Base-by-base conservation (phyloP, 2,797 vertebrate genomes). In the Natrix natrix region DNA sequence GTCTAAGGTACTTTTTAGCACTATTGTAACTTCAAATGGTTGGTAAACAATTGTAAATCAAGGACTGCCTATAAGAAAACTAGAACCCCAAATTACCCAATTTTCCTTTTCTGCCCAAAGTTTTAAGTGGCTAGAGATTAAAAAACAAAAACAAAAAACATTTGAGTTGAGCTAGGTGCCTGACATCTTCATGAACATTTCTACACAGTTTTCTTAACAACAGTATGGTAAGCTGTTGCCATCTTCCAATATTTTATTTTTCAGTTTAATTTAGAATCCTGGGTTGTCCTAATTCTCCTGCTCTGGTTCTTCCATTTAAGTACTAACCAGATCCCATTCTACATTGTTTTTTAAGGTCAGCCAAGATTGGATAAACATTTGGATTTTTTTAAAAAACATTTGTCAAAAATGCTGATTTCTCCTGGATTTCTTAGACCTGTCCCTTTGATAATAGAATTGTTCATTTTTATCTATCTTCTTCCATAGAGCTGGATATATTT, bases 351-450 rank as follows among this genome's bases (percentile, higher is more conserved):
- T 74, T 20, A 74, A 74, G 32, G n/a, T n/a, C 66, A 32, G 14
- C n/a, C n/a, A 74, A 74, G 32, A 8, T 74, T 74, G n/a, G 66
- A 17, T 37, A 74, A 32, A 74, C 37, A 37, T 14, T 74, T 74
- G 66, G 14, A 74, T 74, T 74, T 37, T 37, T 1, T n/a, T 14
- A 32, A 69, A 69, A 74, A 32, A 74, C 37, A 37, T 63, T 66
- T 66, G 61, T 26, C 28, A 6, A 74, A 74, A 32, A 74, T 74
- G 66, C n/a, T 37, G 66, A 37, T 69, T 14, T 69, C n/a, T 69
- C 14, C 66, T 94, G 13, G 90, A 16, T 78, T 90, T 37, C 60
- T 91, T 86, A 91, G 26, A 90, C 94, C 11, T 94, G 60, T 16
- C 89, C 17, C 94, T 61, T 32, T 32, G 16, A 93, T 24, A 69